Percentiles rank a stretch among this genome's conserved stretches.
Evolutionary conservation across 92 coral and sea anemone genomes (phyloP).

Genomic region (Epizoanthus fatuus): DNA sequence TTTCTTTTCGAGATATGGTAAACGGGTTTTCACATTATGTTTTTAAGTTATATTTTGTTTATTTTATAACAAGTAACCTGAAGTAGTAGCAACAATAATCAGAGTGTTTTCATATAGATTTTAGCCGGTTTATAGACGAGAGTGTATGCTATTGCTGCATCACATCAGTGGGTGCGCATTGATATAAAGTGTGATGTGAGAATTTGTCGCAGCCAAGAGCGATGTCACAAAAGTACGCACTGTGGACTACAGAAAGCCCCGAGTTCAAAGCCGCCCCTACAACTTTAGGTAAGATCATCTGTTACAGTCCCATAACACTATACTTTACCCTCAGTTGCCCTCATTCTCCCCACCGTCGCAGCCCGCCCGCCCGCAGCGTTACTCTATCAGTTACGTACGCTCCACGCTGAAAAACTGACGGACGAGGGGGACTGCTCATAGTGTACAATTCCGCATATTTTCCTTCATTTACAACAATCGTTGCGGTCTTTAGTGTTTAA

Average conservation of each 20-base stretch:
- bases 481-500: neutral
- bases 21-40: no score
- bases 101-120: no score
- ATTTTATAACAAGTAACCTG: no score
- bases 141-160: no score
- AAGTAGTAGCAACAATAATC: no score
- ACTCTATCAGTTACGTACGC: no score
- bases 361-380: neutral
- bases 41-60: no score
- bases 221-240: slow-evolving; percentile 1
- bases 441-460: neutral
- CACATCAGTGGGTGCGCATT: neutral
- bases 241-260: slow-evolving; percentile 28
- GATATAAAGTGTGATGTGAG: neutral
- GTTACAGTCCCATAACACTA: neutral
- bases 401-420: no score
- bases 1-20: no score
- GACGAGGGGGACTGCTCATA: no score
- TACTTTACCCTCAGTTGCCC: neutral
- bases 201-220: neutral
- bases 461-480: neutral
- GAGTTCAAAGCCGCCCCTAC: slow-evolving; percentile 19
- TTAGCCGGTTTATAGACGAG: no score
- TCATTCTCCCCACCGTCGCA: neutral
- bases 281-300: slow-evolving; percentile 4